Conservation (phyloP, 2,797 vertebrate species). For the Chaetodon trifasciatus region DNA sequence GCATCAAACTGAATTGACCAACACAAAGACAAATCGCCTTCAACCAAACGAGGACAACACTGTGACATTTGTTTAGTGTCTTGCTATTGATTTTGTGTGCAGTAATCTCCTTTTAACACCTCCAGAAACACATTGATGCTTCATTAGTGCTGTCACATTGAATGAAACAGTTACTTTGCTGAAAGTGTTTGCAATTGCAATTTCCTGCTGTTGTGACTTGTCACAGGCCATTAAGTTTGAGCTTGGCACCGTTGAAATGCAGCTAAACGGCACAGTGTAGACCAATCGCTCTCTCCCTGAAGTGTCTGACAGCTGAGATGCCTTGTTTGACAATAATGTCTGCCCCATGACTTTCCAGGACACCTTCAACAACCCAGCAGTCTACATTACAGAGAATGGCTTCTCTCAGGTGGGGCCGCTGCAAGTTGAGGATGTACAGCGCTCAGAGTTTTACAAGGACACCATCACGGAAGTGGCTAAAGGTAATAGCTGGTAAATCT, state of each 20-base stretch:
- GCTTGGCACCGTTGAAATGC: constrained; percentile 69
- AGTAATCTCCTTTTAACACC: constrained; percentile 75
- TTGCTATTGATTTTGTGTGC: constrained; percentile 74
- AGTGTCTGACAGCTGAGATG: constrained; percentile 80
- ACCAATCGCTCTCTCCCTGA: constrained; percentile 74
- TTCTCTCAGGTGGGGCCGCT: constrained; percentile 88
- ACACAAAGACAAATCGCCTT: constrained; percentile 63
- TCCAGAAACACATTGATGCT: constrained; percentile 78
- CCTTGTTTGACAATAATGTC: constrained; percentile 76
- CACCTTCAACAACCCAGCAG: constrained; percentile 87
- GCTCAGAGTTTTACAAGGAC: constrained; percentile 86
- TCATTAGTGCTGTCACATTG: constrained; percentile 83
- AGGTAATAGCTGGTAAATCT: constrained; percentile 78
- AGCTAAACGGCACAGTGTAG: constrained; percentile 73
- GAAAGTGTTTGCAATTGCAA: constrained; percentile 82
- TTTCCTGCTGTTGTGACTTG: constrained; percentile 81
- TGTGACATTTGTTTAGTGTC: constrained; percentile 76
- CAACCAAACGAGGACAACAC: constrained; percentile 65
- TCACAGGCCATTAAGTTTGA: constrained; percentile 82
- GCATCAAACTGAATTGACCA: constrained; percentile 60
- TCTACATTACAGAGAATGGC: constrained; percentile 94
- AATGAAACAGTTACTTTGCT: constrained; percentile 79
- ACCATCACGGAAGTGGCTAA: constrained; percentile 89
- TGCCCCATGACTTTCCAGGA: constrained; percentile 85
- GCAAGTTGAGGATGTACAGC: constrained; percentile 85